These are phyloP conservation scores for Miichthys miiuy DNA, from an alignment of 2,797 vertebrate genomes.

Conservation along the genomic window DNA sequence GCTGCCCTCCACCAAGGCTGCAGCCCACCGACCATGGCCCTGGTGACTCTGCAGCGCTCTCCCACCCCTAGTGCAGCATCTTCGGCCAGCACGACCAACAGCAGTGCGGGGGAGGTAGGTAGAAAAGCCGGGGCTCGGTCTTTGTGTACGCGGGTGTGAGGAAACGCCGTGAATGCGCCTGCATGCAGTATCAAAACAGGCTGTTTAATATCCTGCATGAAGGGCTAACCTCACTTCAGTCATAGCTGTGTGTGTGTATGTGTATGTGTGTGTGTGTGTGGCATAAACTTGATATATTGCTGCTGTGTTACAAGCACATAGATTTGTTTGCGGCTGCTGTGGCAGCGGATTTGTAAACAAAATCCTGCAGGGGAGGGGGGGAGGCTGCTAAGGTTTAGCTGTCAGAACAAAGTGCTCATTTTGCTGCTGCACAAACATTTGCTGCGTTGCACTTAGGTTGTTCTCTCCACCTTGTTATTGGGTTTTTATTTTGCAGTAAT, in stretches of 20 bases:
- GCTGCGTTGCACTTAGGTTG: slow-evolving; percentile 60
- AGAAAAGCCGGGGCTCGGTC: slow-evolving; percentile 50
- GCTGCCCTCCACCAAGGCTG: slow-evolving; percentile 54
- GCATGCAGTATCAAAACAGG: not conserved
- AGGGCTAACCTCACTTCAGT: slow-evolving; percentile 19
- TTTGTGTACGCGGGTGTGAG: slow-evolving; percentile 44
- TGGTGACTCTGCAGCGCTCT: slow-evolving; percentile 96
- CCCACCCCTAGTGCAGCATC: slow-evolving; percentile 92
- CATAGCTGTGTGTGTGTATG: not conserved
- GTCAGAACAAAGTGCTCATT: slow-evolving; percentile 77
- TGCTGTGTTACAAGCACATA: slow-evolving; percentile 32
- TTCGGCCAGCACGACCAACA: slow-evolving; percentile 90
- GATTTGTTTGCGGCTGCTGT: slow-evolving; percentile 53
- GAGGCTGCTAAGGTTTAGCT: slow-evolving; percentile 59
- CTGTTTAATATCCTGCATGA: slow-evolving; percentile 6
- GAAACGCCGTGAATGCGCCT: slow-evolving; percentile 52
- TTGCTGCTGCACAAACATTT: slow-evolving; percentile 64
- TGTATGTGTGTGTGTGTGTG: not conserved
- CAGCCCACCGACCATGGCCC: slow-evolving; percentile 87
- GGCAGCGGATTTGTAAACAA: slow-evolving; percentile 78
- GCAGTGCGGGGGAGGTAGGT: slow-evolving; percentile 92
- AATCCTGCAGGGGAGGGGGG: slow-evolving; percentile 61
- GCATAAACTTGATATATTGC: slow-evolving; percentile 37
- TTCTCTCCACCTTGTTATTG: slow-evolving; percentile 29
- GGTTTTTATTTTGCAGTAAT: slow-evolving; percentile 37